phyloP scores from a whole-genome alignment of 2,113 vertebrate genomes.

The Erythrocebus patas region DNA sequence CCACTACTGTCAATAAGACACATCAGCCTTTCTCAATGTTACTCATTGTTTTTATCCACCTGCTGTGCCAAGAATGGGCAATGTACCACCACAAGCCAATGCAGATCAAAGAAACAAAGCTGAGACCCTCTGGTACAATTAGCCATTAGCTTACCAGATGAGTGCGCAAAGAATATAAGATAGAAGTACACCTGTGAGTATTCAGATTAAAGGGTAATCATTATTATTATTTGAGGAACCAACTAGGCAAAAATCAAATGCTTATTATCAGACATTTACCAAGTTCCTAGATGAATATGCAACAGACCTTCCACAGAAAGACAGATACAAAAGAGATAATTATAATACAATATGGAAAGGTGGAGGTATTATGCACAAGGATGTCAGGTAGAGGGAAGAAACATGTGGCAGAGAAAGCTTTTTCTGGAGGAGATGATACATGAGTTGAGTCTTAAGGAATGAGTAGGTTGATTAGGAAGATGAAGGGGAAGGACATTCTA shows the following conservation, averaged over 20 bases:
- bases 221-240: neutral
- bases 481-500: neutral
- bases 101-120: neutral
- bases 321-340: neutral
- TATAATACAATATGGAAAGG: neutral
- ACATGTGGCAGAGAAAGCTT: neutral
- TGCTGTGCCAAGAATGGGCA: neutral
- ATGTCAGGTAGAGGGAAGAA: neutral
- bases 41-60: neutral
- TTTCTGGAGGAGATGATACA: neutral
- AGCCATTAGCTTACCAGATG: neutral
- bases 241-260: constrained; percentile 25
- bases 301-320: neutral
- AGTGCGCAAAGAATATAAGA: neutral
- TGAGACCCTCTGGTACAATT: neutral
- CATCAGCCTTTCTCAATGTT: neutral
- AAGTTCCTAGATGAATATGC: neutral
- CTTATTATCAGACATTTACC: neutral
- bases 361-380: neutral
- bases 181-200: neutral
- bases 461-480: neutral
- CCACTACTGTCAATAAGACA: neutral
- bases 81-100: neutral
- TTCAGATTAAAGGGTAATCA: neutral
- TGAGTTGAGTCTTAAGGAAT: neutral